A percentile compares a stretch with the other conserved stretches of the same genome.
These are phyloP conservation scores for Drosophila kambysellisi DNA, from an alignment of 2,888 invertebrate genomes.

Conservation along the genomic window DNA sequence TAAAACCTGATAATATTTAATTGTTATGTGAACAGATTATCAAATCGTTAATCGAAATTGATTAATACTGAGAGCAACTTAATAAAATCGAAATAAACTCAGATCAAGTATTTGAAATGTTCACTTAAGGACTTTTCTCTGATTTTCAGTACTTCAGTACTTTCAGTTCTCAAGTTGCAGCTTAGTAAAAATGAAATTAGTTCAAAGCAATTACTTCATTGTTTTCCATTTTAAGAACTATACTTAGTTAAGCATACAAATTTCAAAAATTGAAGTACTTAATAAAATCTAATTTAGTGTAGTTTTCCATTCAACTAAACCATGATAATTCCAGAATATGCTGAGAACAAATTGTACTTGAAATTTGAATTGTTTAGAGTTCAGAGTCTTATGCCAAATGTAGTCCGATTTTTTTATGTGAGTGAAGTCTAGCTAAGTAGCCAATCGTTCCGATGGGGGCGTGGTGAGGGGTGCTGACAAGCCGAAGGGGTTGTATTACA, in stretches of 20 bases:
- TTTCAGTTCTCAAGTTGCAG: background rate
- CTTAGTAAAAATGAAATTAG: background rate
- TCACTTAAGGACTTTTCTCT: background rate
- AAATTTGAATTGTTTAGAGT: background rate
- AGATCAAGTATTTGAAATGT: background rate
- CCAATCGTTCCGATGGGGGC: conserved; percentile 20
- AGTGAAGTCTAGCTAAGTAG: conserved; percentile 26
- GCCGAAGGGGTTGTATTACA: background rate
- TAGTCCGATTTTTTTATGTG: background rate
- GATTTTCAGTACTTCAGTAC: background rate
- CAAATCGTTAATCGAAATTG: background rate
- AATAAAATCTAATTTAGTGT: background rate
- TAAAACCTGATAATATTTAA: background rate
- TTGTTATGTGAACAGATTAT: background rate
- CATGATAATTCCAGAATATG: background rate
- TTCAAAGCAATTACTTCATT: background rate
- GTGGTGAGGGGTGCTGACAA: background rate
- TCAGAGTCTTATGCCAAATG: background rate
- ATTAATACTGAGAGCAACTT: background rate
- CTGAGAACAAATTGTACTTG: background rate
- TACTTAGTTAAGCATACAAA: background rate
- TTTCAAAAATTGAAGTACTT: background rate
- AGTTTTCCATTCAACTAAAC: background rate
- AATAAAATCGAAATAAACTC: background rate
- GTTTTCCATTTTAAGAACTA: background rate